Conservation (phyloP, 1,140 invertebrate genomes). For the Drosophila littoralis region DNA sequence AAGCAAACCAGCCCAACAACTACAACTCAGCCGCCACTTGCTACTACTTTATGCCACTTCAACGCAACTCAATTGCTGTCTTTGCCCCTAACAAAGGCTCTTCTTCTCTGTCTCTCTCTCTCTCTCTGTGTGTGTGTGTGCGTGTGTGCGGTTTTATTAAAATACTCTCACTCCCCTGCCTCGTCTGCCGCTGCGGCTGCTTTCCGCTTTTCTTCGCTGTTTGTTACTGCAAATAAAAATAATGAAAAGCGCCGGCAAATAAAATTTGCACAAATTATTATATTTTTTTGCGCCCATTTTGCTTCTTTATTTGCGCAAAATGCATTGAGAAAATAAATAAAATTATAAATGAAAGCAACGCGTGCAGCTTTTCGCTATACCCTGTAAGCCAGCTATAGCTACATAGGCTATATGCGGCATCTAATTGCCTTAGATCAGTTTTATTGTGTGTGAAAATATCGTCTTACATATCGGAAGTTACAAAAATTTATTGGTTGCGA, state of each 20-base stretch:
- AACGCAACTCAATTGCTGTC: constrained; percentile 82
- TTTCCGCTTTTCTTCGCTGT: constrained; percentile 28
- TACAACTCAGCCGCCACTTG: constrained; percentile 67
- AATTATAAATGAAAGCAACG: constrained; percentile 79
- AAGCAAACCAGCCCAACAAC: constrained; percentile 65
- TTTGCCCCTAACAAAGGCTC: constrained; percentile 72
- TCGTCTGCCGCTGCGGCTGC: constrained; percentile 44
- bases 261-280: constrained; percentile 82
- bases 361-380: constrained; percentile 41
- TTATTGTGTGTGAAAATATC: too few species aligned
- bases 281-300: constrained; percentile 50
- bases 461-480: too few species aligned
- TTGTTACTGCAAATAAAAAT: constrained; percentile 62
- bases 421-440: too few species aligned
- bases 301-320: constrained; percentile 73
- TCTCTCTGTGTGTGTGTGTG: constrained; percentile 25
- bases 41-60: constrained; percentile 82
- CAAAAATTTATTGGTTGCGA: too few species aligned
- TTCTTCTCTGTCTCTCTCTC: constrained; percentile 32
- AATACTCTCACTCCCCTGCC: constrained; percentile 54
- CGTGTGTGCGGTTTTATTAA: constrained; percentile 69
- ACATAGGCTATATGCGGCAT: too few species aligned
- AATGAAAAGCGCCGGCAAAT: constrained; percentile 82
- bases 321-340: constrained; percentile 80
- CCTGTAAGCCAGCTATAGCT: constrained; percentile 5